Evolutionary conservation across 1,140 invertebrate genomes (phyloP), one percentile per base, ranked within the genome.

Genomic region (Rhagoletis zephyria): DNA sequence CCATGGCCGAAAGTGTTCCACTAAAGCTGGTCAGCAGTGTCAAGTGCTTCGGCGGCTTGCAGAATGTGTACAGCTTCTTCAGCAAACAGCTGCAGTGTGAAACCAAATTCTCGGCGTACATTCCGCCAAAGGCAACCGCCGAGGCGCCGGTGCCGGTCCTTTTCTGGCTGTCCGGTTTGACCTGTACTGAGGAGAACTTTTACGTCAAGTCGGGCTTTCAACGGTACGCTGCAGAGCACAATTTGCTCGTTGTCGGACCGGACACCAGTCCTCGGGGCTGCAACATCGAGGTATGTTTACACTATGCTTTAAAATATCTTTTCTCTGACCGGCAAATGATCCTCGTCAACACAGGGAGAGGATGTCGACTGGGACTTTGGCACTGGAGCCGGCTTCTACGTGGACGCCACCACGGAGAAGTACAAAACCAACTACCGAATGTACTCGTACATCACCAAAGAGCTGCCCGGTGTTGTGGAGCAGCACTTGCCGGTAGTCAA

Each of bases 131-230:
- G 90, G 95, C 95, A 14, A 95, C 96, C 87, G 94, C 94, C 85
- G 94, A 94, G 16, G 93, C 94, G 90, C 93, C 94, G n/a, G 93
- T 96, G 42, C 97, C 98, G 59, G 96, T 98, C 7, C 94, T 99
- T 3, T 99, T 98, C 93, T 99, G 96, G 95, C 94, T 99, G 0
- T 99, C 98, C 77, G 98, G 98, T 14, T 94, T 99, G 6, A 98
- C 97, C 0, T 99, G 98, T 92, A 98, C 96, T 45, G 98, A 99
- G 93, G 96, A 97, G 90, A 99, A 99, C 94, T 99, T 99, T 92
- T 97, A 99, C 81, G 96, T 97, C 85, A 99, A 99, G 94, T 95
- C 98, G 81, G 98, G 98, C 61, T 96, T 97, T 89, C 99, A 99
- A 94, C 95, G 95, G 93, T 96, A 96, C 91, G 97, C 97, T 51